Evolutionary conservation across 2,113 vertebrate genomes (phyloP), one percentile per base, ranked within the genome.

Genomic region (Pyrgilauda ruficollis): DNA sequence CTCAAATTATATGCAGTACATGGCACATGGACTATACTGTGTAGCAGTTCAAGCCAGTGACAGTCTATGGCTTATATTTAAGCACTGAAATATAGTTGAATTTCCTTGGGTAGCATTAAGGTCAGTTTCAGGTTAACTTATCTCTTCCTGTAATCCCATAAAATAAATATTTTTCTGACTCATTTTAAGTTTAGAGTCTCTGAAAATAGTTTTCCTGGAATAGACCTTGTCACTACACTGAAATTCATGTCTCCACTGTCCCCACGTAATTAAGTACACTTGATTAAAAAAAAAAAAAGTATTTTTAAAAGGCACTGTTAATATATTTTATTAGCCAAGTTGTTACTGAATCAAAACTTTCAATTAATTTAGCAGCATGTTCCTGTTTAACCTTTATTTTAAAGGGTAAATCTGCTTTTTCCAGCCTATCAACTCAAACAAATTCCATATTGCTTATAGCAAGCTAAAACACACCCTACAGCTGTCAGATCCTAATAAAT

Each of bases 401-500:
- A 30, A 67, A 52, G 50, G 7, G 4, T 86, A 92, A 77, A 81
- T 66, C 22, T 86, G 15, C 46, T 85, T 83, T 83, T 86, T 96
- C 61, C 33, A 96, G 73, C 46, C 62, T 72, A 92, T 89, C 90
- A 68, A 56, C 18, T 81, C 61, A 39, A 52, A 56, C 64, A 95
- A 95, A 96, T 94, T 96, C 90, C 95, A 84, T 73, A 87, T 89
- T 92, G 86, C 80, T 96, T 94, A 84, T 89, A 89, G 49, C 83
- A 96, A 90, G 44, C 10, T 89, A 92, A 84, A 92, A 94, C 94
- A 95, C 94, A 94, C 86, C 92, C 92, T 68, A 72, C 61, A 84
- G 83, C 83, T 95, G 86, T 95, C 86, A 89, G 86, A 89, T 53
- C 64, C 85, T 89, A 80, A 94, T 91, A 96, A 96, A 95, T 93